A percentile compares a stretch with the other conserved stretches of the same genome.
These are phyloP conservation scores for Callosobruchus maculatus DNA, from an alignment of 2,888 invertebrate species.

Conservation along the genomic window DNA sequence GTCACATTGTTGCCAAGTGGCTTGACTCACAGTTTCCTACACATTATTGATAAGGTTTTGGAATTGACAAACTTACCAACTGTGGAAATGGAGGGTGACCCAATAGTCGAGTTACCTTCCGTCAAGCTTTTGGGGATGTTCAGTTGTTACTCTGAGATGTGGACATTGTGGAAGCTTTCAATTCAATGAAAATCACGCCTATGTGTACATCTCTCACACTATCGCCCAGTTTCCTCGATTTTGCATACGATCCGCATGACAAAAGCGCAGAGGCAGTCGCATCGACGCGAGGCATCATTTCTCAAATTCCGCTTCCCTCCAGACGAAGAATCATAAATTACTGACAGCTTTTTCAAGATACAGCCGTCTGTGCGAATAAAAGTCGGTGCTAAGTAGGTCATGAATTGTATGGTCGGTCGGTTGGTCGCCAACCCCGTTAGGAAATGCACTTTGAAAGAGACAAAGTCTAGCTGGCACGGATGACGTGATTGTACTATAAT, in stretches of 20 bases:
- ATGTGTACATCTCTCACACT: too few relatives aligned
- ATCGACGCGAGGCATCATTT: conserved; percentile 27
- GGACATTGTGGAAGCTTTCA: too few relatives aligned
- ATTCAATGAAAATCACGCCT: too few relatives aligned
- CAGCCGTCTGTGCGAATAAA: conserved; percentile 27
- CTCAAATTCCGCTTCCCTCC: conserved; percentile 31
- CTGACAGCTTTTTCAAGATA: conserved; percentile 32
- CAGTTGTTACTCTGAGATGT: too few relatives aligned
- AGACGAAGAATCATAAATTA: conserved; percentile 39
- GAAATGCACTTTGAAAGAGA: background rate
- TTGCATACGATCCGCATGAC: background rate
- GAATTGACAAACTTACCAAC: too few relatives aligned
- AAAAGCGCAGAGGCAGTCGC: background rate
- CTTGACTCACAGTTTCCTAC: too few relatives aligned
- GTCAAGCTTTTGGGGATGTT: too few relatives aligned
- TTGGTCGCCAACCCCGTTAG: background rate
- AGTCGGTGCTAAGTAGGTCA: conserved; percentile 31
- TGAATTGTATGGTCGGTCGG: background rate
- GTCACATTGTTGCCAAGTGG: too few relatives aligned
- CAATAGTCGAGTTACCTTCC: too few relatives aligned
- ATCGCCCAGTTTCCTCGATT: background rate
- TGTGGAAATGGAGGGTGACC: too few relatives aligned
- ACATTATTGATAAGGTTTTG: too few relatives aligned
- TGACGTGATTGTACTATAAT: background rate
- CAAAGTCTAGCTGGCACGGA: background rate